Conservation (phyloP, 2,113 vertebrate species). For the Hymenochirus boettgeri region DNA sequence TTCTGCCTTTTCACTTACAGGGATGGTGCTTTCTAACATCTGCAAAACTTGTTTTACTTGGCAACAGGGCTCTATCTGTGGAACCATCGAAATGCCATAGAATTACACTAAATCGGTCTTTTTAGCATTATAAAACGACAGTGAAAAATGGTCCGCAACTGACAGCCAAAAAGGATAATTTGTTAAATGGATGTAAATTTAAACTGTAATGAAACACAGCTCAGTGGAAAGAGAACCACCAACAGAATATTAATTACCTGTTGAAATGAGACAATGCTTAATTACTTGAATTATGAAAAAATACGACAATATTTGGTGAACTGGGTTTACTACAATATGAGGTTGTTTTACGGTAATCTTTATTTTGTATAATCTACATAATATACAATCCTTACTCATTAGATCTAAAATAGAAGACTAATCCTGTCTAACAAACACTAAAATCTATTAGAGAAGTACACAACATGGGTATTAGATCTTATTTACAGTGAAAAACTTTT, state of each 20-base stretch:
- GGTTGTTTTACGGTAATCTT: no score
- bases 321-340: no score
- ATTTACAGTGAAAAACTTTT: no score
- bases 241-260: not conserved
- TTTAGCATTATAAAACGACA: constrained; percentile 18
- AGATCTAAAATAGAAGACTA: no score
- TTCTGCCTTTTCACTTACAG: constrained; percentile 61
- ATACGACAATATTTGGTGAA: no score
- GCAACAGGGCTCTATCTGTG: constrained; percentile 46
- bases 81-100: constrained; percentile 58
- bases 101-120: constrained; percentile 38
- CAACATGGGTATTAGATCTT: no score
- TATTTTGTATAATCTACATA: no score
- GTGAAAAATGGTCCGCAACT: constrained; percentile 12
- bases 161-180: constrained; percentile 18
- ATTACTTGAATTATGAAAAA: no score
- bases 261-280: not conserved
- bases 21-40: constrained; percentile 65
- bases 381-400: no score
- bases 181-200: constrained; percentile 5
- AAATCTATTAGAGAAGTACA: no score
- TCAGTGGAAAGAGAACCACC: not conserved
- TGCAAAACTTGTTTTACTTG: constrained; percentile 60
- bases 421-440: no score
- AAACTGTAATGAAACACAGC: not conserved